Percentiles rank a stretch among this genome's conserved stretches.
Conservation (phyloP, 2,888 invertebrate genomes). For the Tryphoninae sp. region DNA sequence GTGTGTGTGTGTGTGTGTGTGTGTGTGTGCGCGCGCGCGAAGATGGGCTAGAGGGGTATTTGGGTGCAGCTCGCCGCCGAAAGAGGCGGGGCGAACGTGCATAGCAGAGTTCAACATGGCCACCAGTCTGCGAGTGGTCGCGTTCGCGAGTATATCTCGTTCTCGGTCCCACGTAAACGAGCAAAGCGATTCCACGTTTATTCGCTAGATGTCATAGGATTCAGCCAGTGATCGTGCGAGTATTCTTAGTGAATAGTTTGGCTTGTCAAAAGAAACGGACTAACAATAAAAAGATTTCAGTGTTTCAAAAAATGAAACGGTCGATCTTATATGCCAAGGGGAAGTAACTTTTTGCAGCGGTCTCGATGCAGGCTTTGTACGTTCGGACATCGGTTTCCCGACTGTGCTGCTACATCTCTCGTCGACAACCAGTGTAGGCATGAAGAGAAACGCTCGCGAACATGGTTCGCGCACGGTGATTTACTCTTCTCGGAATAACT, state of each 20-base stretch:
- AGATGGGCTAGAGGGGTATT: background rate
- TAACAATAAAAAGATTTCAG: background rate
- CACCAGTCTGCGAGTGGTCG: constrained; percentile 74
- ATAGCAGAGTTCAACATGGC: constrained; percentile 73
- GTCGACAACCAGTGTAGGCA: background rate
- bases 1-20: too few relatives aligned
- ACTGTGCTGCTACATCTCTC: background rate
- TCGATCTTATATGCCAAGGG: background rate
- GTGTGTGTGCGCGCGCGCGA: too few relatives aligned
- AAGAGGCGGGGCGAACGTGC: constrained; percentile 68
- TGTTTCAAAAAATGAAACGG: background rate
- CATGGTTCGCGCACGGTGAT: constrained; percentile 31
- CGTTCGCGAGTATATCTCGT: constrained; percentile 70
- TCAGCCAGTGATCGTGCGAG: constrained; percentile 1
- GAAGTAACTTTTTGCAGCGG: background rate
- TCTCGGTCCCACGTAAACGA: constrained; percentile 48
- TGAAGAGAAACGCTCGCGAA: constrained; percentile 16
- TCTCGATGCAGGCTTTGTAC: background rate
- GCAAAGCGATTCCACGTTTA: constrained; percentile 63
- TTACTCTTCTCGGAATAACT: constrained; percentile 19
- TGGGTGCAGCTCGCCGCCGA: constrained; percentile 31
- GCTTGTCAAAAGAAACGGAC: constrained; percentile 1
- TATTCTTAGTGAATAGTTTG: background rate
- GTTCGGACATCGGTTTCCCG: background rate
- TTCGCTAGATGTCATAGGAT: constrained; percentile 70